Evolutionary conservation across 2,113 vertebrate species (phyloP).

Genomic region (Arvicanthis niloticus): DNA sequence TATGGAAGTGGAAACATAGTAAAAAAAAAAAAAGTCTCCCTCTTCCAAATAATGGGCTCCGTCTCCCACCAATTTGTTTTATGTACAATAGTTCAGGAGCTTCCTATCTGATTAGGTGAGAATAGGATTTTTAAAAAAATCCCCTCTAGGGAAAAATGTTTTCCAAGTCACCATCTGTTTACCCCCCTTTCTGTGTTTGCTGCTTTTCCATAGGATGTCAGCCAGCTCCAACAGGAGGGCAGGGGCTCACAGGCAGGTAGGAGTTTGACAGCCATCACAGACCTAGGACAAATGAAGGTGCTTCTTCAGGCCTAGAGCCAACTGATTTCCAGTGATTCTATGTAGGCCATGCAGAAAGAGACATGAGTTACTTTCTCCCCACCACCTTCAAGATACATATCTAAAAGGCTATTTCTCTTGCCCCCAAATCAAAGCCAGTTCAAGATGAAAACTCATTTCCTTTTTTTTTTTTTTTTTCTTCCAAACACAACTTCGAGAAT

Average conservation of each 20-base stretch:
- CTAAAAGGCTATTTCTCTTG: conserved; percentile 49
- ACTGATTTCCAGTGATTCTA: not conserved
- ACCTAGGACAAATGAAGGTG: conserved; percentile 60
- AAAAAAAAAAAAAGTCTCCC: not conserved
- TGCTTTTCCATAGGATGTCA: not conserved
- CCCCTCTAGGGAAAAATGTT: conserved; percentile 6
- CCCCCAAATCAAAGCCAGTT: conserved; percentile 3
- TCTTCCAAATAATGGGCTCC: conserved; percentile 11
- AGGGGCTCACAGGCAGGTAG: conserved; percentile 69
- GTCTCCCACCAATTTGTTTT: conserved; percentile 37
- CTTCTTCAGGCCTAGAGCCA: not conserved
- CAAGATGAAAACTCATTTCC: not conserved
- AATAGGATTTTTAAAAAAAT: not conserved
- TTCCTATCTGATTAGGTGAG: conserved; percentile 39
- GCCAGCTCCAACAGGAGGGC: conserved; percentile 69
- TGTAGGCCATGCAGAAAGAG: not conserved
- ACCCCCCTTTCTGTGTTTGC: not conserved
- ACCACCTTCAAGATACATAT: not conserved
- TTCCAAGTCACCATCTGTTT: conserved; percentile 65
- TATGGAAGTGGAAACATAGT: conserved; percentile 26
- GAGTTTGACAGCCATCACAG: conserved; percentile 68
- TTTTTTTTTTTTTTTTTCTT: conserved; percentile 24
- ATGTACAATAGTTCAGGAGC: not conserved
- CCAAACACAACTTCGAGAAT: conserved; percentile 49
- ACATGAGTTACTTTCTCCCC: not conserved